Conservation (phyloP, 2,888 invertebrate species). For the Brachycybe producta region DNA sequence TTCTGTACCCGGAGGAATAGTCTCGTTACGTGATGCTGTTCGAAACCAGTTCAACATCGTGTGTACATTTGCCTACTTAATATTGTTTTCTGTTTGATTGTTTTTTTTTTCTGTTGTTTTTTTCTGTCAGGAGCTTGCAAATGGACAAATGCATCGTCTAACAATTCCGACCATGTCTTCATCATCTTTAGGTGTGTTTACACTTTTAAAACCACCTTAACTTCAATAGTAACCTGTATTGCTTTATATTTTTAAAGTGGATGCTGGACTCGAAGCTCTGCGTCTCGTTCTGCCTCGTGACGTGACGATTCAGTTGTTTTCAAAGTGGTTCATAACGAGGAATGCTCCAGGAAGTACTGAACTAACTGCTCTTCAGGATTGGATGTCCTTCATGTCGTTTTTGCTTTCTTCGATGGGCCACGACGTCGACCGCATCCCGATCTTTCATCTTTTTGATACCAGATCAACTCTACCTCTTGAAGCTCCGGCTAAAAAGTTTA, state of each 20-base stretch:
- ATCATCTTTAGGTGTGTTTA: too few relatives aligned
- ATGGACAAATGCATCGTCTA: too few relatives aligned
- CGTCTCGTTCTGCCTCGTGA: conserved; percentile 61
- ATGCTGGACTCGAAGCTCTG: conserved; percentile 54
- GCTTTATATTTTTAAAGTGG: conserved; percentile 26
- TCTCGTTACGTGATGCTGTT: too few relatives aligned
- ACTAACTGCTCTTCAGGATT: conserved; percentile 60
- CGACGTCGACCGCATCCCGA: conserved; percentile 37
- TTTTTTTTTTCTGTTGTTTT: too few relatives aligned
- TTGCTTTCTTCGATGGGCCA: conserved; percentile 38
- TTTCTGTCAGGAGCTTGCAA: too few relatives aligned
- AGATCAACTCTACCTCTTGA: conserved; percentile 39
- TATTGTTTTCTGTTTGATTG: too few relatives aligned
- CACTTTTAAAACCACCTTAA: too few relatives aligned
- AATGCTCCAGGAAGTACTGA: conserved; percentile 77
- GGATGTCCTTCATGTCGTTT: conserved; percentile 56
- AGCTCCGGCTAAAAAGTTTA: conserved; percentile 55
- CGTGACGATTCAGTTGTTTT: conserved; percentile 55
- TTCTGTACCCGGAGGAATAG: too few relatives aligned
- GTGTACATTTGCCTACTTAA: too few relatives aligned
- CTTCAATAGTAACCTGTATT: neutral
- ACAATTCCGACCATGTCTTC: too few relatives aligned
- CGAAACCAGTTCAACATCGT: too few relatives aligned
- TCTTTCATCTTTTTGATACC: conserved; percentile 31
- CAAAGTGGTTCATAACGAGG: conserved; percentile 74